phyloP scores from a whole-genome alignment of 2,888 invertebrate species.

The Xylocampa areola region DNA sequence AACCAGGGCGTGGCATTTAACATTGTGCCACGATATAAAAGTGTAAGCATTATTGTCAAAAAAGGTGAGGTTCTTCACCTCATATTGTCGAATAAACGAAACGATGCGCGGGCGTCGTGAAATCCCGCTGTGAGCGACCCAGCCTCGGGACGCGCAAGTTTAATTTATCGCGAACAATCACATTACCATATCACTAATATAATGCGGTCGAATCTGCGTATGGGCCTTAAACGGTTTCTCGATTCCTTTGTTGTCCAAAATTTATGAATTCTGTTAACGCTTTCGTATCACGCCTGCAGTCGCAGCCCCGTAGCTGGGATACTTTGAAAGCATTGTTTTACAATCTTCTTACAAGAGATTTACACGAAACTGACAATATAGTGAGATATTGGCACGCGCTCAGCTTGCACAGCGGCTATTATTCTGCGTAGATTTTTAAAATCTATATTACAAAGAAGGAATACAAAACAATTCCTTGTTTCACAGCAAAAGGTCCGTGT shows the following conservation, averaged over 20 bases:
- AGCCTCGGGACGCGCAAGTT: constrained; percentile 73
- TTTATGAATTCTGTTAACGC: constrained; percentile 84
- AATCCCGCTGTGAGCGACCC: constrained; percentile 80
- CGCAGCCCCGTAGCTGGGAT: constrained; percentile 68
- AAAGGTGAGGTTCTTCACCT: constrained; percentile 82
- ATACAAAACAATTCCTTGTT: constrained; percentile 23
- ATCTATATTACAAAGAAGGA: constrained; percentile 35
- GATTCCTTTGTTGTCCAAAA: constrained; percentile 86
- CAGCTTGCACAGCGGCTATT: constrained; percentile 56
- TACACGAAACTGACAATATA: constrained; percentile 66
- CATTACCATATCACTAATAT: constrained; percentile 89
- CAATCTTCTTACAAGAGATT: constrained; percentile 74
- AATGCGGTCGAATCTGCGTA: constrained; percentile 83
- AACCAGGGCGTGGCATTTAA: constrained; percentile 53
- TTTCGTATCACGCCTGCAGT: constrained; percentile 79
- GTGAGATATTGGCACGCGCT: constrained; percentile 65
- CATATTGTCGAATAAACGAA: constrained; percentile 64
- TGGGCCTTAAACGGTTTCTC: constrained; percentile 87
- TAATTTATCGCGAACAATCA: constrained; percentile 88
- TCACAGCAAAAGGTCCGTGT: constrained; percentile 24
- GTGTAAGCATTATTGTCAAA: constrained; percentile 76
- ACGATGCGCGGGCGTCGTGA: constrained; percentile 78
- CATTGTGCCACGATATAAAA: constrained; percentile 64
- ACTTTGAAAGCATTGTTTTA: constrained; percentile 81
- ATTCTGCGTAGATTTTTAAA: constrained; percentile 51